phyloP scores from a whole-genome alignment of 2,113 vertebrate genomes.

The Verasper variegatus region DNA sequence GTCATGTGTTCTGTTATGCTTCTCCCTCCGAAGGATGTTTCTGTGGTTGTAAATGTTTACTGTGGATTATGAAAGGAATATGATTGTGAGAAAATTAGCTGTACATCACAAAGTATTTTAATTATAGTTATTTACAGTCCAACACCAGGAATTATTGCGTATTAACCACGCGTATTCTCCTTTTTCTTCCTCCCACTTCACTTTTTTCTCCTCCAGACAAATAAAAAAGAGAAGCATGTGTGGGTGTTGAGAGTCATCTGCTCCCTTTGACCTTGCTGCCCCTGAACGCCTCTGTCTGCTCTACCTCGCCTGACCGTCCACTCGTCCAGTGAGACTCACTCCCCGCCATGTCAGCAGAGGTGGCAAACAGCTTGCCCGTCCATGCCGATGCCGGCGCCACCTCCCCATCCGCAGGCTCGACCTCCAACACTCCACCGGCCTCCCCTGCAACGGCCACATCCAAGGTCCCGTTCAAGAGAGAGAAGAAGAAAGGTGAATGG shows the following conservation, averaged over 20 bases:
- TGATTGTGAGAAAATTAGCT: constrained; percentile 12
- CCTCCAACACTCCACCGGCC: constrained; percentile 42
- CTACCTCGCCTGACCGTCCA: constrained; percentile 24
- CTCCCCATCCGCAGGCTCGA: constrained; percentile 12
- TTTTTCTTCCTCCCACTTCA: constrained; percentile 23
- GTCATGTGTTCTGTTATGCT: constrained; percentile 16
- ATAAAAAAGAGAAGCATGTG: constrained; percentile 66
- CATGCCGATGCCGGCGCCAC: constrained; percentile 68
- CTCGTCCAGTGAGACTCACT: constrained; percentile 48
- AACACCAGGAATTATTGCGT: neutral
- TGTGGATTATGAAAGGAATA: constrained; percentile 32
- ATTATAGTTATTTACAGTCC: neutral
- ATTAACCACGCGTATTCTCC: constrained; percentile 4
- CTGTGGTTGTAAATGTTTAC: constrained; percentile 50
- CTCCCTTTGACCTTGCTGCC: constrained; percentile 43
- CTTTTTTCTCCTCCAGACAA: constrained; percentile 50
- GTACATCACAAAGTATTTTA: neutral
- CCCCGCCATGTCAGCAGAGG: constrained; percentile 88
- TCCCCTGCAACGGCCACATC: constrained; percentile 68
- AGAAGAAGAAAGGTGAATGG: constrained; percentile 88
- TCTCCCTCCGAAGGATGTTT: neutral
- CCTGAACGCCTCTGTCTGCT: constrained; percentile 52
- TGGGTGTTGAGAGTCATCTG: constrained; percentile 69
- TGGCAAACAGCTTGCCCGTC: constrained; percentile 75
- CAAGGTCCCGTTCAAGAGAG: constrained; percentile 87